A percentile compares a stretch with the other conserved stretches of the same genome.
phyloP scores from a whole-genome alignment of 2,113 vertebrate genomes.

The Mirza zaza region DNA sequence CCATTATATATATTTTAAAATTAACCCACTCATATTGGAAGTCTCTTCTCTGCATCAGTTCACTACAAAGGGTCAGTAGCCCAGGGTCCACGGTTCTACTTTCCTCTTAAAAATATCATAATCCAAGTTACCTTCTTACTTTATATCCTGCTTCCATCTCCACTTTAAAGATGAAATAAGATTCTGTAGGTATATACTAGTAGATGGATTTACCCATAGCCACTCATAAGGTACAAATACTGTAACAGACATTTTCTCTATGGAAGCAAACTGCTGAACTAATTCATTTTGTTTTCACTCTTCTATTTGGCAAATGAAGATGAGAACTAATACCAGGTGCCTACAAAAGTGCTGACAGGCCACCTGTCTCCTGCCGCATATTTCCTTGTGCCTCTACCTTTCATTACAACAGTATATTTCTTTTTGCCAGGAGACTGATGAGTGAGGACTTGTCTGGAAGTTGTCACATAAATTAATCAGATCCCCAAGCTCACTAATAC shows the following conservation, averaged over 20 bases:
- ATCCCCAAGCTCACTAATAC: neutral
- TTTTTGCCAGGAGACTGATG: neutral
- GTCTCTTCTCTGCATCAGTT: neutral
- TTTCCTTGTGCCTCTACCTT: neutral
- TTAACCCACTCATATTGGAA: neutral
- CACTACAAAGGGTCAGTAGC: neutral
- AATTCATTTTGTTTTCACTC: neutral
- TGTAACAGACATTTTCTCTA: neutral
- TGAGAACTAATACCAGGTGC: neutral
- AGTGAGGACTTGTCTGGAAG: neutral
- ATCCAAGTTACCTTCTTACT: neutral
- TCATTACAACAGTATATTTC: neutral
- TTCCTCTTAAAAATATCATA: slow-evolving; percentile 9
- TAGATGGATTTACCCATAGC: neutral
- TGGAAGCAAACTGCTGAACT: neutral
- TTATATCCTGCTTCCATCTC: neutral
- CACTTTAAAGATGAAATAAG: neutral
- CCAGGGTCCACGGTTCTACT: neutral
- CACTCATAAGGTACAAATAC: neutral
- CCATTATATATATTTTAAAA: neutral
- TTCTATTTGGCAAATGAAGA: neutral
- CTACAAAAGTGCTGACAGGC: neutral
- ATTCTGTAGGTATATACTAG: neutral
- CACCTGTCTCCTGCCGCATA: neutral
- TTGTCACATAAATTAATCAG: neutral